Evolutionary conservation across 2,888 invertebrate genomes (phyloP), one percentile per base, ranked within the genome.

Genomic region (Chloroclysta siterata): DNA sequence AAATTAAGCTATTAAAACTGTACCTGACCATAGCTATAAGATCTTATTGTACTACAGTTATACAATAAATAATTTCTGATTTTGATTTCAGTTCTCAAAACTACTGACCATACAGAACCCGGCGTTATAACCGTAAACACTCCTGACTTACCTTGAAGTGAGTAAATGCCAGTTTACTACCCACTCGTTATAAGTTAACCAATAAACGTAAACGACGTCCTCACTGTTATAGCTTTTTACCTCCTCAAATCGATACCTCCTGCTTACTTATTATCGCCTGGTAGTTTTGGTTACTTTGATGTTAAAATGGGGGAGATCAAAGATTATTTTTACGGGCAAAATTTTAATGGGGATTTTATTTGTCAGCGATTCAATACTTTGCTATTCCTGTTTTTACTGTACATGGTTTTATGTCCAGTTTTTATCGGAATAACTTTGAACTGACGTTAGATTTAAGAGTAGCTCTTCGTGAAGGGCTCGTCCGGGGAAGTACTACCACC

Each of bases 81-180:
- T n/a, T n/a, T n/a, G n/a, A n/a, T n/a, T n/a, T n/a, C n/a, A n/a
- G n/a, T n/a, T n/a, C n/a, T n/a, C n/a, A n/a, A n/a, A n/a, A n/a
- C 36, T 11, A 39, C 8, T 39, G 36, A 39, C 36, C 36, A 39
- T 11, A 46, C 42, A 28, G 56, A 48, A 56, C 48, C 56, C 56
- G 10, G 28, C 11, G 15, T 4, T 13, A 42, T 58, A 61, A 52
- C 68, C 59, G 14, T 29, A 28, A 54, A 46, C 29, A 60, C 60
- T 48, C 54, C 60, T 63, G 33, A 36, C 51, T 50, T 83, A 81
- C 83, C 78, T 81, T 71, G 73, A 70, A 58, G 46, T 82, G 80
- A 87, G 89, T 89, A 89, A 89, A 90, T 88, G 88, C 51, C 81
- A 85, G 81, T 91, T 91, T 90, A 92, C 84, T 87, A 80, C 83